A percentile compares a stretch with the other conserved stretches of the same genome.
Evolutionary conservation across 2,797 vertebrate genomes (phyloP).

Genomic region (Danio kyathit): DNA sequence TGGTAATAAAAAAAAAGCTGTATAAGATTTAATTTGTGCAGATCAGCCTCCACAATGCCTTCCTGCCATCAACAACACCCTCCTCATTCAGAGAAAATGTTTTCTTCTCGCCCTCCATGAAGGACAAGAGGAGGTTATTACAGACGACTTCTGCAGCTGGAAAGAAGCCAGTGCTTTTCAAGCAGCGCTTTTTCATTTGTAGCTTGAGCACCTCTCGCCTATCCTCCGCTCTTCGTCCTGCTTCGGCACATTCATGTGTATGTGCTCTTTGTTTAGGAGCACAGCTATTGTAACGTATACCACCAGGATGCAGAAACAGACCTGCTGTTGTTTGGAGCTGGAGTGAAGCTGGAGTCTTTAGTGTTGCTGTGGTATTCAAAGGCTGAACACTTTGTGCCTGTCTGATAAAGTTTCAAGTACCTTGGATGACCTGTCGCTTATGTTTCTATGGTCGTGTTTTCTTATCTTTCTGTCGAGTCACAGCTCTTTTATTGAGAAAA

Average conservation of each 20-base stretch:
- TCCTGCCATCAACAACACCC: constrained; percentile 57
- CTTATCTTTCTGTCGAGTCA: constrained; percentile 48
- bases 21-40: not conserved
- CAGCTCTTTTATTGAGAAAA: constrained; percentile 16
- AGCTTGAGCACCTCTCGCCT: constrained; percentile 52
- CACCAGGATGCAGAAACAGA: constrained; percentile 60
- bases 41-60: constrained; percentile 20
- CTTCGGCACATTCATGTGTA: constrained; percentile 53
- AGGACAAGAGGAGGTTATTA: constrained; percentile 64
- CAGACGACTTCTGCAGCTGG: constrained; percentile 61
- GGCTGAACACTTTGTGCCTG: constrained; percentile 38
- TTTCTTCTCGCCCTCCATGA: constrained; percentile 54
- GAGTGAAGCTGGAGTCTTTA: constrained; percentile 52
- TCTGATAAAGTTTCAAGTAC: constrained; percentile 55
- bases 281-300: constrained; percentile 64
- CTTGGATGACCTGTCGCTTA: constrained; percentile 51
- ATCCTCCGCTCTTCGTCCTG: constrained; percentile 40
- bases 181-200: constrained; percentile 65
- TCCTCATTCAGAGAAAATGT: constrained; percentile 56
- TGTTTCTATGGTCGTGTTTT: constrained; percentile 36
- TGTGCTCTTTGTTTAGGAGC: constrained; percentile 60
- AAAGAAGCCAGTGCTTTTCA: constrained; percentile 69
- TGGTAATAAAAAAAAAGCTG: not conserved
- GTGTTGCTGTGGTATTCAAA: constrained; percentile 53
- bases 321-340: constrained; percentile 47